phyloP scores from a whole-genome alignment of 2,113 vertebrate genomes.

The Aptenodytes patagonicus region DNA sequence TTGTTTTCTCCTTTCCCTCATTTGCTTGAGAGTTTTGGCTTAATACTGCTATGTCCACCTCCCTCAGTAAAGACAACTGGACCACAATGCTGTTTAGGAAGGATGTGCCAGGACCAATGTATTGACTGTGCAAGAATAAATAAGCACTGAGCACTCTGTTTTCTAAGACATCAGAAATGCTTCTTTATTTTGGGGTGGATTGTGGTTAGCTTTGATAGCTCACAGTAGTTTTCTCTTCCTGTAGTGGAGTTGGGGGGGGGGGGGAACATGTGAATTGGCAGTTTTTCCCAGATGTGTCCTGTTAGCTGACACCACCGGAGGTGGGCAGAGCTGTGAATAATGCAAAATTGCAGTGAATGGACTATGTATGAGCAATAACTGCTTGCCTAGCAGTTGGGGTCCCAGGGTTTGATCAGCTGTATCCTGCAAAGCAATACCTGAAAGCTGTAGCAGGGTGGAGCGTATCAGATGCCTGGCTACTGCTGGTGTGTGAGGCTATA shows the following conservation, averaged over 20 bases:
- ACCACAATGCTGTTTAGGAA: background rate
- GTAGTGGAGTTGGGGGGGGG: background rate
- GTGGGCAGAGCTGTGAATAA: background rate
- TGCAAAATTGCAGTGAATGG: background rate
- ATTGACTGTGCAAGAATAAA: background rate
- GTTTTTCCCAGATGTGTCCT: background rate
- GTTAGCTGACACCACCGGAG: background rate
- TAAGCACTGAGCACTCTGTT: background rate
- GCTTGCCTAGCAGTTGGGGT: background rate
- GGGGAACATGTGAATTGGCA: background rate
- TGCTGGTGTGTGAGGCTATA: background rate
- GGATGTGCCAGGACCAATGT: background rate
- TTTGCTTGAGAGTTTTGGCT: slow-evolving; percentile 26
- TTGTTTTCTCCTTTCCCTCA: background rate
- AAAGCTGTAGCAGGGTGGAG: background rate
- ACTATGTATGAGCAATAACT: background rate
- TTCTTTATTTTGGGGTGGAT: background rate
- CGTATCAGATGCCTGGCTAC: background rate
- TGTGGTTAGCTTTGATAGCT: background rate
- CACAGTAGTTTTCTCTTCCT: background rate
- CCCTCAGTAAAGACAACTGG: background rate
- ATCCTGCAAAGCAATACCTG: background rate
- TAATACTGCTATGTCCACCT: background rate
- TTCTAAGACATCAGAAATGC: background rate
- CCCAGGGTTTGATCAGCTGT: background rate